Conservation (phyloP, 2,888 invertebrate species). For the Frankliniella intonsa region DNA sequence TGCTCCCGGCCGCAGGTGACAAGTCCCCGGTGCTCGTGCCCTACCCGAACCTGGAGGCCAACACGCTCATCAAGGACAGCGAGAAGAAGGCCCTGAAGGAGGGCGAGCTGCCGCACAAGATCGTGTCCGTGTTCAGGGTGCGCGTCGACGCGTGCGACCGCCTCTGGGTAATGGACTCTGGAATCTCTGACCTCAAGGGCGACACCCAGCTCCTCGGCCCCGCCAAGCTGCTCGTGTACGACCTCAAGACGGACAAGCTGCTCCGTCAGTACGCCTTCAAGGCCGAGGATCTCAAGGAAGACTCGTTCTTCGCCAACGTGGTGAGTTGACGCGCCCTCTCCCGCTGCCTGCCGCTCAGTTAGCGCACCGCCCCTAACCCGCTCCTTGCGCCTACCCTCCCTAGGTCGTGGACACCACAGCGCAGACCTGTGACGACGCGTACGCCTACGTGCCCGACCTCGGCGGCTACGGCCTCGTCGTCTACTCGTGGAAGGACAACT, state of each 20-base stretch:
- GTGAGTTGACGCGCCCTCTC: slow-evolving; percentile 39
- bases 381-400: background rate
- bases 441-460: slow-evolving; percentile 69
- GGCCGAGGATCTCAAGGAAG: slow-evolving; percentile 61
- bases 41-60: slow-evolving; percentile 73
- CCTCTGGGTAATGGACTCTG: slow-evolving; percentile 76
- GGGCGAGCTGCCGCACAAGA: slow-evolving; percentile 34
- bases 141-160: slow-evolving; percentile 69
- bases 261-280: slow-evolving; percentile 66
- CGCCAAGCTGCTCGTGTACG: slow-evolving; percentile 65
- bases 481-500: slow-evolving; percentile 66
- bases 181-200: slow-evolving; percentile 61
- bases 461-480: slow-evolving; percentile 70
- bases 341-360: background rate
- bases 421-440: slow-evolving; percentile 67
- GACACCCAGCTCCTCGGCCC: slow-evolving; percentile 58
- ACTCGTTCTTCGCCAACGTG: slow-evolving; percentile 76
- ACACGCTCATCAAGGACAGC: slow-evolving; percentile 58
- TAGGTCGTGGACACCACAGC: slow-evolving; percentile 61
- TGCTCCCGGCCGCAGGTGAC: slow-evolving; percentile 33
- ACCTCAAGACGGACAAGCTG: slow-evolving; percentile 69
- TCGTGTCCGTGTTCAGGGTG: slow-evolving; percentile 68
- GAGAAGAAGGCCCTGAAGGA: slow-evolving; percentile 33
- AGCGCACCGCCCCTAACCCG: background rate
- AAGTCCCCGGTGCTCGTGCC: slow-evolving; percentile 69